Percentiles rank a stretch among this genome's conserved stretches.
These are phyloP conservation scores for Peromyscus eremicus DNA, from an alignment of 2,797 vertebrate genomes.

Conservation along the genomic window DNA sequence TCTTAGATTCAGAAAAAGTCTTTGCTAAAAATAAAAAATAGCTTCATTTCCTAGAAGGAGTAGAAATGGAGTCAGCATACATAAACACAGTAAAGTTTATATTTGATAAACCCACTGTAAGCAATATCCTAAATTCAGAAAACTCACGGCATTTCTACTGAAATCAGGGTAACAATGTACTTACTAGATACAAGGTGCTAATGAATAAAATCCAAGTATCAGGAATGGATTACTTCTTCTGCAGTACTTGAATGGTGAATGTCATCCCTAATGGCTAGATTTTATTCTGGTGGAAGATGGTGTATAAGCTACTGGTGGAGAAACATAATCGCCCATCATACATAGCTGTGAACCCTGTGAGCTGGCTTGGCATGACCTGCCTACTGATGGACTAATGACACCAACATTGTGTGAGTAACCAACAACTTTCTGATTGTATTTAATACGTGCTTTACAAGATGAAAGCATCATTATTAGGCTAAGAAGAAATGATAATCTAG, in stretches of 20 bases:
- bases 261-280: background rate
- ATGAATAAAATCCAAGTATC: background rate
- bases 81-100: background rate
- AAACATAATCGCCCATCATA: background rate
- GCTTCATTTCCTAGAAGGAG: background rate
- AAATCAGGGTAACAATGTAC: no score
- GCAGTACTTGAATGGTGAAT: background rate
- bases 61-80: background rate
- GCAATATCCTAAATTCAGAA: background rate
- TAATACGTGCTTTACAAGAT: background rate
- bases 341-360: background rate
- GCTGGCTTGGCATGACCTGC: background rate
- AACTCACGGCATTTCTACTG: background rate
- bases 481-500: background rate
- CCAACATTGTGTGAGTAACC: background rate
- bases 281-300: background rate
- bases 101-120: background rate
- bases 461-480: background rate
- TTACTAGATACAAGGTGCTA: background rate
- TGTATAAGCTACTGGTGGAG: background rate
- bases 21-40: background rate
- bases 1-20: background rate
- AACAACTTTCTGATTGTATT: no score
- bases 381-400: background rate
- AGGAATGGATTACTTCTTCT: background rate